Base-by-base conservation (phyloP, 2,113 vertebrate genomes). In the Ammodytes marinus region DNA sequence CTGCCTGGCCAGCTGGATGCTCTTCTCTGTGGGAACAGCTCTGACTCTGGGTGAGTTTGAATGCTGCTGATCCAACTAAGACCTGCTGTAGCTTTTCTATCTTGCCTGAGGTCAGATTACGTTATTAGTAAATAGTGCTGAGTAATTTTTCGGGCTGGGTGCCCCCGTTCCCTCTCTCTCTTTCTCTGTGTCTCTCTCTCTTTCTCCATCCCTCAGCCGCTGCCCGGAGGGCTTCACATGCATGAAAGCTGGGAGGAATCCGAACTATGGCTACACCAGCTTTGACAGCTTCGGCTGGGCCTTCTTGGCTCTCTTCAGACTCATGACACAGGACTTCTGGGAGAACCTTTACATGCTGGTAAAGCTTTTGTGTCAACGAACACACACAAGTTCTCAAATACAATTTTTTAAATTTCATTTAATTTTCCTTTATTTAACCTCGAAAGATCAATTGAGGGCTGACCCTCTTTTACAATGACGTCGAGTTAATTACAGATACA, bases 321-420 rank as follows among this genome's bases (percentile, higher is more conserved):
- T 99, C 93, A 99, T 99, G 98, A 99, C 98, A 91, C 98, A 99
- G 95, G 98, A 99, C 89, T 99, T 97, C 43, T 99, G 98, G 98
- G 98, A 99, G 85, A 99, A 99, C 91, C 94, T 99, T 74, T 99
- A 99, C 89, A 97, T 98, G 45, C 91, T 99, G 94, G 98, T 99
- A 88, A 96, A 93, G 87, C 66, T 69, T 37, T 84, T 58, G 63
- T 69, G 27, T 80, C 58, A 76, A 80, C 11, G 42, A 6, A 37
- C 35, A 67, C 17, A 58, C 6, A 46, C 46, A 12, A 3, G 10
- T 42, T 54, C 37, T 69, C 15, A 65, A 57, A 57, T 27, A 27
- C 1, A 9, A 8, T 6, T 52, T 27, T 27, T 27, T 27, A 1
- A 27, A 27, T 27, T 27, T 27, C 1, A 27, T 27, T 27, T 27